These are phyloP conservation scores for Lacerta bilineata DNA, from an alignment of 2,797 vertebrate species.

Conservation along the genomic window DNA sequence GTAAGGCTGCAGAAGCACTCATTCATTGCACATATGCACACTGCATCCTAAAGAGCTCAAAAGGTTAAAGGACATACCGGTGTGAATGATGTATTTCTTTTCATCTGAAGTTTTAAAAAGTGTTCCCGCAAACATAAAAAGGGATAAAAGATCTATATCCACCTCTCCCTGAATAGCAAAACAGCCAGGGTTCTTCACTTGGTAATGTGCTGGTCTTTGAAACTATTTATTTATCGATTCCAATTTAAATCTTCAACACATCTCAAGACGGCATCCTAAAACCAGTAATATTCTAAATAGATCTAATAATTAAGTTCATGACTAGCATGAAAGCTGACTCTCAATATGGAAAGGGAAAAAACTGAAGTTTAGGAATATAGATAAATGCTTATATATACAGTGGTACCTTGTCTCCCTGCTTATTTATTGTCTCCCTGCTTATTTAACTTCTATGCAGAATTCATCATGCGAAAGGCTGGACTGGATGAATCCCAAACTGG, in stretches of 20 bases:
- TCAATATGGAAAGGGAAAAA: neutral
- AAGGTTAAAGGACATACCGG: constrained; percentile 55
- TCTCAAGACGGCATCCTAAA: neutral
- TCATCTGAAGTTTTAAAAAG: constrained; percentile 46
- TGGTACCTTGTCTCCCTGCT: too few relatives aligned
- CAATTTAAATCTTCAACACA: neutral
- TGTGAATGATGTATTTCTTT: constrained; percentile 42
- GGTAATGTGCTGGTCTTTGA: constrained; percentile 37
- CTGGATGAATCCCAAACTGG: too few relatives aligned
- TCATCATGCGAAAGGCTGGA: too few relatives aligned
- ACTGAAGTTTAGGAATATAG: neutral
- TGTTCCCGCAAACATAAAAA: constrained; percentile 59
- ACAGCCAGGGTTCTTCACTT: constrained; percentile 43
- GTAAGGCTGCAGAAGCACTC: constrained; percentile 35
- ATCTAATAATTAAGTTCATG: neutral
- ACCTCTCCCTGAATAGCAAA: constrained; percentile 53
- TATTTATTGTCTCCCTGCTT: too few relatives aligned
- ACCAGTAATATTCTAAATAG: constrained; percentile 25
- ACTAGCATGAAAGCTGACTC: neutral
- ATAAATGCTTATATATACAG: neutral
- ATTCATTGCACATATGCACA: neutral
- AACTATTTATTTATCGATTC: constrained; percentile 3
- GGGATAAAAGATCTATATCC: constrained; percentile 56
- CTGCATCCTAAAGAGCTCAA: constrained; percentile 17
- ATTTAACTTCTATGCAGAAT: too few relatives aligned